Percentiles rank a stretch among this genome's conserved stretches.
These are phyloP conservation scores for Anoplius nigerrimus DNA, from an alignment of 2,888 invertebrate species.

Conservation along the genomic window DNA sequence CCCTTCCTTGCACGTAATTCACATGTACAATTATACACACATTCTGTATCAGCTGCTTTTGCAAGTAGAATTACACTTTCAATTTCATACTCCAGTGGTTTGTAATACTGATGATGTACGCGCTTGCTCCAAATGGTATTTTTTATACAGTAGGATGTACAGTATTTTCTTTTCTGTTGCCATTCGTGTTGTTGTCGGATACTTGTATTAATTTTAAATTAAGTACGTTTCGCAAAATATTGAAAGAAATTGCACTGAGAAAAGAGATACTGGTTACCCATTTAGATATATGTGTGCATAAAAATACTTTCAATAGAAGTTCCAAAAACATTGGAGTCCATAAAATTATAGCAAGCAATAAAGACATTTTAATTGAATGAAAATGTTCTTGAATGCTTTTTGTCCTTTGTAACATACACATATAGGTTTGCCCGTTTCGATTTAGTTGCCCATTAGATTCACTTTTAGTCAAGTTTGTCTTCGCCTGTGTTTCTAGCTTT, in stretches of 20 bases:
- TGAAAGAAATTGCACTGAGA: conserved; percentile 49
- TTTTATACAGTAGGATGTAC: conserved; percentile 49
- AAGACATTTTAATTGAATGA: conserved; percentile 47
- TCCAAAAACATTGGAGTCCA: conserved; percentile 66
- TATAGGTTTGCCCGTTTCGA: conserved; percentile 8
- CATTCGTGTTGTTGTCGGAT: conserved; percentile 33
- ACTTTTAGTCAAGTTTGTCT: background rate
- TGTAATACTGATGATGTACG: background rate
- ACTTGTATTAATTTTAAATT: conserved; percentile 56
- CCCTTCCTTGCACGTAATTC: no score
- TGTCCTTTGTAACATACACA: conserved; percentile 35
- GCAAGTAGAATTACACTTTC: conserved; percentile 9
- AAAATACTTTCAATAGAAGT: conserved; percentile 56
- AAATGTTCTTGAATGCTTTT: conserved; percentile 39
- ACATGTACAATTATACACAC: background rate
- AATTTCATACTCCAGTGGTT: background rate
- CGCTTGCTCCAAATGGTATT: background rate
- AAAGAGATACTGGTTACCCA: conserved; percentile 58
- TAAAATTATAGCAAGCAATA: conserved; percentile 53
- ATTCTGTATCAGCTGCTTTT: background rate
- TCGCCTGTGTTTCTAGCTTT: background rate
- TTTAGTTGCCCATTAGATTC: background rate
- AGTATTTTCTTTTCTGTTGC: conserved; percentile 50
- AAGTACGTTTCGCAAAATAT: conserved; percentile 55
- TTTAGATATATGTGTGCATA: conserved; percentile 47